Base-by-base conservation (phyloP, 2,797 vertebrate species). In the Pyrocephalus nanus region DNA sequence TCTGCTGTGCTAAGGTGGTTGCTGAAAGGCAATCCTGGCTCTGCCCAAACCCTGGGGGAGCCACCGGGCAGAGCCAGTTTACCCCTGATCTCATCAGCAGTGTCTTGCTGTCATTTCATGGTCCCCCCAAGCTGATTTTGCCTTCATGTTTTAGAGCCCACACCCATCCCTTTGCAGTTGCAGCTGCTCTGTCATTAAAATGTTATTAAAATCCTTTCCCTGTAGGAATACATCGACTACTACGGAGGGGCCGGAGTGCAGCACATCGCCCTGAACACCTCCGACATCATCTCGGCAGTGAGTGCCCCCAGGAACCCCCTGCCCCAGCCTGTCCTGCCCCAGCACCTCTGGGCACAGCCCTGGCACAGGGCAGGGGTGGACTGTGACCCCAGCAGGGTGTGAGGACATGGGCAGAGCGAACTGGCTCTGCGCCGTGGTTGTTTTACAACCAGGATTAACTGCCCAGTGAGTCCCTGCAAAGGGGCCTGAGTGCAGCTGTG, bases 231-330 rank as follows among this genome's bases (percentile, higher is more conserved):
- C 5, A 97, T 99, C 5, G 99, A 99, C 50, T 99, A 99, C 84
- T 99, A 99, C 0, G 99, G 99, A 34, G 99, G 99, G 2, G 95
- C 99, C 0, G 99, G 99, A 30, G 98, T 99, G 43, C 99, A 99
- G 95, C 99, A 99, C 95, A 99, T 99, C 2, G 99, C 99, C 8
- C 98, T 99, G 97, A 99, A 99, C 97, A 99, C 99, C 32, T 97
- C 98, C 0, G 98, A 99, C 93, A 99, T 99, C 96, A 99, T 99
- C 92, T 86, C 97, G 5, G 97, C 99, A 3, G 99, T 99, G 86
- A 98, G 98, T 96, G 48, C 58, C 54, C 62, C 47, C 3, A 2
- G n/a, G 50, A 79, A 6, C n/a, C 32, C 30, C 57, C 58, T 45
- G 29, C 26, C 48, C 53, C 2, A 1, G 45, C 53, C 25, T 4